Conservation (phyloP, 2,797 vertebrate species). For the Clamator glandarius region DNA sequence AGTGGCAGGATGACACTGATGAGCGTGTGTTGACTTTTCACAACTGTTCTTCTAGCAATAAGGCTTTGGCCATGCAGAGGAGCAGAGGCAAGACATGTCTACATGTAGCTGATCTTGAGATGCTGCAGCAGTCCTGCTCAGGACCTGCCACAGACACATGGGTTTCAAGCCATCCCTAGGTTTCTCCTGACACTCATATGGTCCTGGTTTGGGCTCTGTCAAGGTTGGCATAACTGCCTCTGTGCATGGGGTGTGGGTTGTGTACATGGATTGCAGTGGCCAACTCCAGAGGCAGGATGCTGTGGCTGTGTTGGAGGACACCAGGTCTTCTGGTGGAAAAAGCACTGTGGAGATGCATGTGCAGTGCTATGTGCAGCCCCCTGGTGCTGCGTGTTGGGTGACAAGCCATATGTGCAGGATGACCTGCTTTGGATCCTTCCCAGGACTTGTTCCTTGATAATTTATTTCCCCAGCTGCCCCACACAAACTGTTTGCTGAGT, state of each 20-base stretch:
- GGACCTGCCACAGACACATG: not conserved
- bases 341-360: not conserved
- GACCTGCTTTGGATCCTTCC: not conserved
- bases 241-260: accelerated
- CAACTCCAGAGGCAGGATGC: not conserved
- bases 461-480: not conserved
- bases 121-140: not conserved
- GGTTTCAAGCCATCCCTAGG: not conserved
- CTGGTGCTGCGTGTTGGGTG: not conserved
- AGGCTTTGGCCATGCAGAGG: not conserved
- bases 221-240: not conserved
- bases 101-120: not conserved
- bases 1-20: not conserved
- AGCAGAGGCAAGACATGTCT: not conserved
- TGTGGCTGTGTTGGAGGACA: not conserved
- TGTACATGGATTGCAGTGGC: not conserved
- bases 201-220: not conserved
- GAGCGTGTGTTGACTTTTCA: accelerated
- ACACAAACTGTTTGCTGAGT: not conserved
- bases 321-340: not conserved
- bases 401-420: not conserved
- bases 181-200: accelerated
- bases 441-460: not conserved
- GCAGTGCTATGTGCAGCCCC: not conserved
- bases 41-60: not conserved